Evolutionary conservation across 1,140 invertebrate genomes (phyloP).

Genomic region (Triops cancriformis): DNA sequence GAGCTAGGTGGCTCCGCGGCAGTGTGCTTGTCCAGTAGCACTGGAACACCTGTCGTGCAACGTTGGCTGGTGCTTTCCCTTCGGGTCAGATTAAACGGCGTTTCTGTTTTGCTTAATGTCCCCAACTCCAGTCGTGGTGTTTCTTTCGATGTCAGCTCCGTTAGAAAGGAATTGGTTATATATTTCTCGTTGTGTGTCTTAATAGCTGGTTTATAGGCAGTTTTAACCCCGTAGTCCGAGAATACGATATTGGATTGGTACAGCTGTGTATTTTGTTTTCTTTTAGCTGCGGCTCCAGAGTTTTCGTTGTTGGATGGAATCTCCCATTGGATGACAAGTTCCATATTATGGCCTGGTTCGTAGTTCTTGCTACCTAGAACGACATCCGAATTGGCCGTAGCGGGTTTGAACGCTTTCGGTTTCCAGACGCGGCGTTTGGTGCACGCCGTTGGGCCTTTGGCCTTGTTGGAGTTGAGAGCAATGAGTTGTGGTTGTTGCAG

Average conservation of each 20-base stretch:
- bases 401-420: neutral
- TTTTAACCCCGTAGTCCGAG: neutral
- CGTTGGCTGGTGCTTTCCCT: neutral
- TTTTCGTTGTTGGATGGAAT: neutral
- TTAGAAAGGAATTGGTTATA: neutral
- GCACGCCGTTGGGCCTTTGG: constrained; percentile 26
- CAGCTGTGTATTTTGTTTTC: neutral
- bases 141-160: neutral
- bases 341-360: constrained; percentile 18
- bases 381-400: neutral
- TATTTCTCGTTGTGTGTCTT: constrained; percentile 25
- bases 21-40: neutral
- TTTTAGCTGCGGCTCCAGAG: neutral
- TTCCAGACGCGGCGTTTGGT: constrained; percentile 22
- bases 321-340: constrained; percentile 27
- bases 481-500: neutral
- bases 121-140: neutral
- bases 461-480: constrained; percentile 20
- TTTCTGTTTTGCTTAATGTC: neutral
- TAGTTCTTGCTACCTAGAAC: neutral
- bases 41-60: neutral
- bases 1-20: neutral
- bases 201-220: constrained; percentile 21
- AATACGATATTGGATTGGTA: neutral
- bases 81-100: constrained; percentile 15